Evolutionary conservation across 2,113 vertebrate genomes (phyloP).

Genomic region (Chaetodon trifascialis): DNA sequence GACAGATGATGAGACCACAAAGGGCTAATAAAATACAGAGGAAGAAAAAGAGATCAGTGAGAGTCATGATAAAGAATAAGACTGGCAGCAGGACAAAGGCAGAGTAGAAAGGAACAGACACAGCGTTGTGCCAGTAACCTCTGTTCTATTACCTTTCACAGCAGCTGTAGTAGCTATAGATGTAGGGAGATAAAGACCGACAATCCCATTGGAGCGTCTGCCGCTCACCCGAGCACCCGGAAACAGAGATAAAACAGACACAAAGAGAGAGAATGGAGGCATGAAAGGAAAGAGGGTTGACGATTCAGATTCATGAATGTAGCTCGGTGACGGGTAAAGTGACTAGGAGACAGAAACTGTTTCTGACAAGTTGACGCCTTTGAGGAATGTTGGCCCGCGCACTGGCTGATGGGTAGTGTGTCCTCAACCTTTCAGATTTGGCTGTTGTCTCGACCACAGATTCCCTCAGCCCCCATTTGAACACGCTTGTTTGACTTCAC

Average conservation of each 20-base stretch:
- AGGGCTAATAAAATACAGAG: conserved; percentile 31
- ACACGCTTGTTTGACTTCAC: conserved; percentile 58
- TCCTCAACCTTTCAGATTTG: conserved; percentile 71
- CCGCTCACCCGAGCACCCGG: conserved; percentile 42
- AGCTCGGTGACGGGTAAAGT: conserved; percentile 35
- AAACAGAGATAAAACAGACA: conserved; percentile 66
- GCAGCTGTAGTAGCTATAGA: conserved; percentile 45
- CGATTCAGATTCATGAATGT: conserved; percentile 43
- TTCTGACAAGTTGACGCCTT: conserved; percentile 72
- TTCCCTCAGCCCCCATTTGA: conserved; percentile 50
- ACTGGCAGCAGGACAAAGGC: conserved; percentile 25
- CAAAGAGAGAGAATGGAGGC: conserved; percentile 46
- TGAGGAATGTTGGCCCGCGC: conserved; percentile 55
- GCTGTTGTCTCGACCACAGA: conserved; percentile 45
- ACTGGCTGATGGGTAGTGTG: conserved; percentile 48
- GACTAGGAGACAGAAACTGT: conserved; percentile 65
- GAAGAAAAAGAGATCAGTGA: conserved; percentile 27
- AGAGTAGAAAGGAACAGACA: conserved; percentile 33
- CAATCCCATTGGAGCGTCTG: conserved; percentile 56
- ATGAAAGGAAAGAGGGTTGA: conserved; percentile 45
- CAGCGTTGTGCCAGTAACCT: conserved; percentile 40
- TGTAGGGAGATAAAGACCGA: conserved; percentile 61
- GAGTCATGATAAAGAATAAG: conserved; percentile 46
- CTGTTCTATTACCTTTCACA: conserved; percentile 53
- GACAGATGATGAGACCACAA: conserved; percentile 32